Percentiles rank a stretch among this genome's conserved stretches.
phyloP scores from a whole-genome alignment of 2,888 invertebrate genomes.

The Megamerina dolium region DNA sequence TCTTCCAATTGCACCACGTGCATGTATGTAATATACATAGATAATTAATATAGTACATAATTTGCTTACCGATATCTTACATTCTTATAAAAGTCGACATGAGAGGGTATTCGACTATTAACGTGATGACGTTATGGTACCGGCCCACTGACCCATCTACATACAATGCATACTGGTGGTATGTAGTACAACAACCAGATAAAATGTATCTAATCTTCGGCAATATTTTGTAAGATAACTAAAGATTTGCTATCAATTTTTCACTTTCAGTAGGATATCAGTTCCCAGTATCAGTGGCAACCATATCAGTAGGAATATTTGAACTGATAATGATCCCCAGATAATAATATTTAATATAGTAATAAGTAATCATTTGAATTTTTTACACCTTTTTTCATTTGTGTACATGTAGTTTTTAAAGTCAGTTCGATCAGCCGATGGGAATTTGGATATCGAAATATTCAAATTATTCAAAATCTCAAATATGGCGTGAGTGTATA shows the following conservation, averaged over 20 bases:
- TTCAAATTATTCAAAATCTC: no score
- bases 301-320: constrained; percentile 35
- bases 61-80: constrained; percentile 8
- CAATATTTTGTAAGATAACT: constrained; percentile 42
- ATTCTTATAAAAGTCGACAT: background rate
- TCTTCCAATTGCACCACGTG: no score
- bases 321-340: constrained; percentile 48
- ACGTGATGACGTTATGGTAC: constrained; percentile 5
- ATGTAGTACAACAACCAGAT: no score
- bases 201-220: constrained; percentile 46
- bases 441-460: no score
- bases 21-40: no score
- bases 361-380: constrained; percentile 47
- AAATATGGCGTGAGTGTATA: no score
- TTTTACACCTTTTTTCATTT: no score
- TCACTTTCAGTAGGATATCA: constrained; percentile 33
- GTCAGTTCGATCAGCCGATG: no score
- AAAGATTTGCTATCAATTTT: constrained; percentile 47
- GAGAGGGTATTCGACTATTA: background rate
- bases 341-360: constrained; percentile 47
- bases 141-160: constrained; percentile 35
- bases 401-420: no score
- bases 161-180: no score
- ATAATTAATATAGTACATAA: background rate
- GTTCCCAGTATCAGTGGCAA: constrained; percentile 31